These are phyloP conservation scores for Sinhomidia bicolor DNA, from an alignment of 2,888 invertebrate species.

Conservation along the genomic window DNA sequence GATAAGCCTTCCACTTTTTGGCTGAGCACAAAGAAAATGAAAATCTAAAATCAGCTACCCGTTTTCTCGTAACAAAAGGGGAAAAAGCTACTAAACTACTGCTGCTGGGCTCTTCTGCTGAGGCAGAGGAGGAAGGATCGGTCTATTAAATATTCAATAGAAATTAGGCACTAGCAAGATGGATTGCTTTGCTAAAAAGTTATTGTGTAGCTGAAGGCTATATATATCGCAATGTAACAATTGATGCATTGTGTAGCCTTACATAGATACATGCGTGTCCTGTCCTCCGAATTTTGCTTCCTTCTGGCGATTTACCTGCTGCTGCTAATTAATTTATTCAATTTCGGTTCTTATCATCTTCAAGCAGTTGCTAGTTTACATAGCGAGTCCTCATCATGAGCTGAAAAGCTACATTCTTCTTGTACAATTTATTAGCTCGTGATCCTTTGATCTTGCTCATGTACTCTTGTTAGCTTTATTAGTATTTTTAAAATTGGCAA, in stretches of 20 bases:
- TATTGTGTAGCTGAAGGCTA: too few species aligned
- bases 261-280: too few species aligned
- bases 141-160: not conserved
- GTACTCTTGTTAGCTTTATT: not conserved
- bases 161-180: too few species aligned
- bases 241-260: too few species aligned
- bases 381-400: not conserved
- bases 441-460: too few species aligned
- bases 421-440: too few species aligned
- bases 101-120: not conserved
- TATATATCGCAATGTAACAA: too few species aligned
- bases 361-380: not conserved
- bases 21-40: conserved; percentile 54
- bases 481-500: not conserved
- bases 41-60: conserved; percentile 58
- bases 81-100: not conserved
- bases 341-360: not conserved
- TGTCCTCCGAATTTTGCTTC: too few species aligned
- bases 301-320: too few species aligned
- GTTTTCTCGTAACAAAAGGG: not conserved
- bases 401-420: too few species aligned
- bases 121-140: not conserved
- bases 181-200: too few species aligned
- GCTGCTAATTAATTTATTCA: not conserved
- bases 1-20: conserved; percentile 52